These are phyloP conservation scores for Aegotheles bennettii DNA, from an alignment of 2,113 vertebrate species.

Conservation along the genomic window DNA sequence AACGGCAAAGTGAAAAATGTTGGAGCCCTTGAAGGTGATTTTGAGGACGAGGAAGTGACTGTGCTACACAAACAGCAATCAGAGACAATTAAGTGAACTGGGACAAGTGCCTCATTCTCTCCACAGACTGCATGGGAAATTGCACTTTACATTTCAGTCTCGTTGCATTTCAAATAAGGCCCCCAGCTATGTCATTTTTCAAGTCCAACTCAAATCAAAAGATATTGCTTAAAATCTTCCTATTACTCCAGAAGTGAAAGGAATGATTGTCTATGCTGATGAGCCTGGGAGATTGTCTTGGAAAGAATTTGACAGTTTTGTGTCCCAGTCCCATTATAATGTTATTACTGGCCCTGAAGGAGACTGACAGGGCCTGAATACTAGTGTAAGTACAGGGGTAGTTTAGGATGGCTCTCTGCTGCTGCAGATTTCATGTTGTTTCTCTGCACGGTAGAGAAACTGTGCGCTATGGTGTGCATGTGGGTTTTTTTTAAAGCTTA, in stretches of 20 bases:
- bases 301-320: slow-evolving; percentile 72
- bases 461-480: background rate
- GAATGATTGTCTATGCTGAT: slow-evolving; percentile 81
- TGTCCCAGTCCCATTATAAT: slow-evolving; percentile 61
- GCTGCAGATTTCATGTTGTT: background rate
- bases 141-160: slow-evolving; percentile 72
- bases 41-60: slow-evolving; percentile 65
- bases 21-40: slow-evolving; percentile 72
- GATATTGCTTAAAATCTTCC: slow-evolving; percentile 76
- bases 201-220: slow-evolving; percentile 78
- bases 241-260: slow-evolving; percentile 76
- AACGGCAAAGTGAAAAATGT: slow-evolving; percentile 61
- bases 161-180: slow-evolving; percentile 77
- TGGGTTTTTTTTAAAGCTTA: slow-evolving; percentile 26
- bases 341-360: slow-evolving; percentile 58
- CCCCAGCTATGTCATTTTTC: slow-evolving; percentile 74
- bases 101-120: slow-evolving; percentile 75
- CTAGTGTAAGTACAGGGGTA: background rate
- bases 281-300: slow-evolving; percentile 75
- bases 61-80: slow-evolving; percentile 78
- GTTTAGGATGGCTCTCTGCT: background rate
- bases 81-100: slow-evolving; percentile 80
- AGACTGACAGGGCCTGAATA: slow-evolving; percentile 27
- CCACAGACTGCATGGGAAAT: slow-evolving; percentile 71
- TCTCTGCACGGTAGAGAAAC: background rate